A percentile compares a stretch with the other conserved stretches of the same genome.
Evolutionary conservation across 2,888 invertebrate genomes (phyloP).

Genomic region (Caenorhabditis sulstoni): DNA sequence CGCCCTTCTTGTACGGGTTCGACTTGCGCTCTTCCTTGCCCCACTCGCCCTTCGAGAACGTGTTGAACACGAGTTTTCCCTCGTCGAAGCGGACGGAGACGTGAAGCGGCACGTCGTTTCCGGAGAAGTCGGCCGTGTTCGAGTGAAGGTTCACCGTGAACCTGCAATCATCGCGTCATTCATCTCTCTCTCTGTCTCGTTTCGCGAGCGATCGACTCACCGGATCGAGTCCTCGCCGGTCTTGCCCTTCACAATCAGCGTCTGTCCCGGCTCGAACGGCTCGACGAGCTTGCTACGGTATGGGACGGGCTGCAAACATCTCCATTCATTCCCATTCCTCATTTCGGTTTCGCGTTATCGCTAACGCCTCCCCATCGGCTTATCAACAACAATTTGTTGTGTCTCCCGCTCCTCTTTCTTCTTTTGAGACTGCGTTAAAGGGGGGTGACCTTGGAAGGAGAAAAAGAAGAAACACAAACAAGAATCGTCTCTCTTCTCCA

Average conservation of each 20-base stretch:
- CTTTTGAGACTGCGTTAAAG: too few relatives aligned
- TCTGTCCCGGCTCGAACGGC: slow-evolving; percentile 80
- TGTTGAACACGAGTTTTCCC: slow-evolving; percentile 78
- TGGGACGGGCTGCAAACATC: slow-evolving; percentile 77
- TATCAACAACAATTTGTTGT: slow-evolving; percentile 3
- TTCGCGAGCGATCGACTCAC: too few relatives aligned
- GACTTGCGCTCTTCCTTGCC: slow-evolving; percentile 80
- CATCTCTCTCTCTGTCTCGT: too few relatives aligned
- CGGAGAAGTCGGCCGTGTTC: slow-evolving; percentile 78
- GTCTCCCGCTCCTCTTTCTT: background rate
- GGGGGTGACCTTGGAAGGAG: slow-evolving; percentile 31
- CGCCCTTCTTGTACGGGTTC: slow-evolving; percentile 80
- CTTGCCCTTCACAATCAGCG: slow-evolving; percentile 78
- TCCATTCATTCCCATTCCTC: too few relatives aligned
- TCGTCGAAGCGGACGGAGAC: slow-evolving; percentile 76
- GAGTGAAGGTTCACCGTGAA: slow-evolving; percentile 79
- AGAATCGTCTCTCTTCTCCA: slow-evolving; percentile 4
- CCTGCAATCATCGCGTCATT: too few relatives aligned
- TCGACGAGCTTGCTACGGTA: slow-evolving; percentile 78
- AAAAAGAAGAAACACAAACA: slow-evolving; percentile 25
- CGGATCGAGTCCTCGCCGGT: slow-evolving; percentile 76
- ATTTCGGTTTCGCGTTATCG: too few relatives aligned
- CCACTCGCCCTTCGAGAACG: slow-evolving; percentile 80
- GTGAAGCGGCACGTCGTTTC: slow-evolving; percentile 80
- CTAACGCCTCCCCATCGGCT: too few relatives aligned